A percentile compares a stretch with the other conserved stretches of the same genome.
phyloP scores from a whole-genome alignment of 2,797 vertebrate species.

The Odontamblyopus rebecca region DNA sequence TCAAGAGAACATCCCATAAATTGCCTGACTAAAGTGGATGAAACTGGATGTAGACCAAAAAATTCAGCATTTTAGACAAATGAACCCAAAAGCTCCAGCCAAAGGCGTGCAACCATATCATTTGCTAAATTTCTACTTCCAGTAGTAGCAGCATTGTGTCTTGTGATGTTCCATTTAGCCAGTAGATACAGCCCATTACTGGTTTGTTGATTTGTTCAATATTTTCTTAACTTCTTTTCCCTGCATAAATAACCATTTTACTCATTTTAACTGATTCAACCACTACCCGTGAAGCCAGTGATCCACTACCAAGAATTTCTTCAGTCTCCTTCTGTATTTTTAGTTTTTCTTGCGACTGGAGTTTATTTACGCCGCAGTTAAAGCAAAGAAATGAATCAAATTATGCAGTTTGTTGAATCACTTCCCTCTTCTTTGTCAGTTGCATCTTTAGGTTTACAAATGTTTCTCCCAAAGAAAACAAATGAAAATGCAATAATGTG shows the following conservation, averaged over 20 bases:
- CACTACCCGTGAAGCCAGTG: not conserved
- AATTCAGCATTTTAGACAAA: conserved; percentile 60
- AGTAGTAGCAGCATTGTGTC: not conserved
- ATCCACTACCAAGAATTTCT: not conserved
- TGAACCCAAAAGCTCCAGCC: conserved; percentile 55
- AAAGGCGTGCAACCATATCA: conserved; percentile 30
- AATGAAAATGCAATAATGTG: not conserved
- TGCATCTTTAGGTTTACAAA: not conserved
- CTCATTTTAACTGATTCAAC: too few species aligned
- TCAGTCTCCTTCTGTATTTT: not conserved
- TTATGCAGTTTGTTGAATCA: not conserved
- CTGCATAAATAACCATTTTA: not conserved
- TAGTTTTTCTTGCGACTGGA: not conserved
- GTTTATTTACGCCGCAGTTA: not conserved
- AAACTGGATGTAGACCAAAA: conserved; percentile 60
- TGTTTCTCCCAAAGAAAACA: not conserved
- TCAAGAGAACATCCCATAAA: conserved; percentile 37
- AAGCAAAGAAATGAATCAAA: not conserved
- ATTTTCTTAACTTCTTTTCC: too few species aligned
- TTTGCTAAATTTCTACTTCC: not conserved
- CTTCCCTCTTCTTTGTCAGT: not conserved
- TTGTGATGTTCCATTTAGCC: not conserved
- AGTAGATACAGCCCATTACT: too few species aligned
- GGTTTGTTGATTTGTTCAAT: too few species aligned
- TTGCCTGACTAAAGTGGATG: conserved; percentile 61